These are phyloP conservation scores for Drosophila sp. DNA, from an alignment of 1,140 invertebrate genomes.

Conservation along the genomic window DNA sequence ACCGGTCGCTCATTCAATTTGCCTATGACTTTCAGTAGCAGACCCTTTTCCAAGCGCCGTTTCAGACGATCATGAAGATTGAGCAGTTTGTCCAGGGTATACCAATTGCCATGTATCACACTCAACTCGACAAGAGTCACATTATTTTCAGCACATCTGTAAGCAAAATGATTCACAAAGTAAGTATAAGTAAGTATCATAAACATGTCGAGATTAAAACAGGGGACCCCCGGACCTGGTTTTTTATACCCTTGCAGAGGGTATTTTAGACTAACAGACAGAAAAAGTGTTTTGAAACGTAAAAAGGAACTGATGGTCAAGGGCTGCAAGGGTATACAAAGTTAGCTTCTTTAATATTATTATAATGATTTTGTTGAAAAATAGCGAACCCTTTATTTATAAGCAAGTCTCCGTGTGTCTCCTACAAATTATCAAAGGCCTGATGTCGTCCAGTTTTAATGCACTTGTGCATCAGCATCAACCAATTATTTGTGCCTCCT, in stretches of 20 bases:
- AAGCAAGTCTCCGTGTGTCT: conserved; percentile 83
- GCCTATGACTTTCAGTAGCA: conserved; percentile 85
- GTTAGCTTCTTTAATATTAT: too few relatives aligned
- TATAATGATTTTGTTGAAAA: too few relatives aligned
- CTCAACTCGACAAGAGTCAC: conserved; percentile 72
- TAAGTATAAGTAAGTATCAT: too few relatives aligned
- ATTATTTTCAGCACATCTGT: conserved; percentile 23
- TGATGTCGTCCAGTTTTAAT: conserved; percentile 85
- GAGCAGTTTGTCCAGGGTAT: conserved; percentile 86
- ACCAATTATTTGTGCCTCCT: conserved; percentile 30
- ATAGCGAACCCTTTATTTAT: conserved; percentile 62
- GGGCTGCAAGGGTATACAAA: too few relatives aligned
- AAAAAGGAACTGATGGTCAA: too few relatives aligned
- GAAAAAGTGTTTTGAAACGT: too few relatives aligned
- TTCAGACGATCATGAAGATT: conserved; percentile 82
- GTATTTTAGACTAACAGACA: too few relatives aligned
- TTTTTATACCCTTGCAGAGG: too few relatives aligned
- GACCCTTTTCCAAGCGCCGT: conserved; percentile 83
- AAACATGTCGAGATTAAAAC: too few relatives aligned
- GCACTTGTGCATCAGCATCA: conserved; percentile 85
- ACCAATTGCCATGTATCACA: conserved; percentile 85
- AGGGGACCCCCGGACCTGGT: too few relatives aligned
- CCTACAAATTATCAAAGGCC: conserved; percentile 84
- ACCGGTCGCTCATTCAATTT: conserved; percentile 79
- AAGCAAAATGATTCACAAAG: not conserved